Percentiles rank a stretch among this genome's conserved stretches.
phyloP scores from a whole-genome alignment of 1,140 invertebrate genomes.

The Psix sp. region DNA sequence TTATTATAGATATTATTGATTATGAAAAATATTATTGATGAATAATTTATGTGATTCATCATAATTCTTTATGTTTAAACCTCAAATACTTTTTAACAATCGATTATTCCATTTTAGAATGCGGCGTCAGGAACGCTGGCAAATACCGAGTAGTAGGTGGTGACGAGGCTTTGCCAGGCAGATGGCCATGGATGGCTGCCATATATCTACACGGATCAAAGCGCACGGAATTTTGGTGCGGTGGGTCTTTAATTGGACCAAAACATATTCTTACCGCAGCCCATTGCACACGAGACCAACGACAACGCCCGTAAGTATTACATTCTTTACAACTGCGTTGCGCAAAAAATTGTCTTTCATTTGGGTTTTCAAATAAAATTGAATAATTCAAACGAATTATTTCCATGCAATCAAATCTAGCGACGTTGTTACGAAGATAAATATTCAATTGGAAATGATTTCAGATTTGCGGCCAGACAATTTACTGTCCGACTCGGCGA shows the following conservation, averaged over 20 bases:
- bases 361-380: neutral
- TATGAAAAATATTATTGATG: neutral
- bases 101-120: conserved; percentile 77
- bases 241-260: conserved; percentile 89
- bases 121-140: conserved; percentile 88
- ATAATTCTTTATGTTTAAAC: neutral
- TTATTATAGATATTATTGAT: too few relatives aligned
- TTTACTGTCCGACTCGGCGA: conserved; percentile 93
- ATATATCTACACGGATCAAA: conserved; percentile 91
- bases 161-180: conserved; percentile 87
- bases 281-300: conserved; percentile 92
- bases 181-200: conserved; percentile 96
- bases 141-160: conserved; percentile 92
- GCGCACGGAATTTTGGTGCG: conserved; percentile 95
- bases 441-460: neutral
- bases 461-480: conserved; percentile 88
- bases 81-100: neutral
- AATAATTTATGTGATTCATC: neutral
- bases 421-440: too few relatives aligned
- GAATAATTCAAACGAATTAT: conserved; percentile 7
- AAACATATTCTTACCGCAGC: conserved; percentile 92
- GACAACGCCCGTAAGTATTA: conserved; percentile 88
- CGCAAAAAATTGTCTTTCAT: neutral
- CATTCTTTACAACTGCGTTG: neutral
- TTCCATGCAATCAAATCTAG: too few relatives aligned